Percentiles rank a stretch among this genome's conserved stretches.
Evolutionary conservation across 2,113 vertebrate species (phyloP).

Genomic region (Lagenorhynchus albirostris): DNA sequence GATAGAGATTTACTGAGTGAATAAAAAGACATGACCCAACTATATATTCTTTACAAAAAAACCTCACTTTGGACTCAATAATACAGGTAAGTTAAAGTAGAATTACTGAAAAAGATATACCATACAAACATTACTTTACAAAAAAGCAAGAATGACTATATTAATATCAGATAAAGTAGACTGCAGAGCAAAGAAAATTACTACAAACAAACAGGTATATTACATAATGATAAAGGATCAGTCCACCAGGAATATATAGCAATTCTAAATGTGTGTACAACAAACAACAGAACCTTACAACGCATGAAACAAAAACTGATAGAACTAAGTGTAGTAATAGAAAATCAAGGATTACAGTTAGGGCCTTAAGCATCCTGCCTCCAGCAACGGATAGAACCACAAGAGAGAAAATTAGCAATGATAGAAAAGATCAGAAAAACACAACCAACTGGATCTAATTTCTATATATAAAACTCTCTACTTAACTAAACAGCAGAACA

Average conservation of each 20-base stretch:
- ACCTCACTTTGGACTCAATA: neutral
- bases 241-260: neutral
- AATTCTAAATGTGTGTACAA: neutral
- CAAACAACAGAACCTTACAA: neutral
- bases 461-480: neutral
- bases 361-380: neutral
- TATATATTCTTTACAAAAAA: neutral
- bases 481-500: neutral
- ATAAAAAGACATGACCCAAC: neutral
- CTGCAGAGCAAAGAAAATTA: neutral
- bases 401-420: neutral
- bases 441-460: neutral
- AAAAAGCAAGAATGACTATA: neutral
- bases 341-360: neutral
- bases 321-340: neutral
- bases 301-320: neutral
- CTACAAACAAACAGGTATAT: neutral
- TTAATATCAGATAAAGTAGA: neutral
- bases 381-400: neutral
- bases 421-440: conserved; percentile 3
- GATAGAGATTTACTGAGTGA: neutral
- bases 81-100: neutral
- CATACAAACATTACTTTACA: neutral
- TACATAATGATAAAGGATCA: conserved; percentile 17
- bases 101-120: neutral